Evolutionary conservation across 2,113 vertebrate genomes (phyloP).

Genomic region (Ptilonorhynchus violaceus): DNA sequence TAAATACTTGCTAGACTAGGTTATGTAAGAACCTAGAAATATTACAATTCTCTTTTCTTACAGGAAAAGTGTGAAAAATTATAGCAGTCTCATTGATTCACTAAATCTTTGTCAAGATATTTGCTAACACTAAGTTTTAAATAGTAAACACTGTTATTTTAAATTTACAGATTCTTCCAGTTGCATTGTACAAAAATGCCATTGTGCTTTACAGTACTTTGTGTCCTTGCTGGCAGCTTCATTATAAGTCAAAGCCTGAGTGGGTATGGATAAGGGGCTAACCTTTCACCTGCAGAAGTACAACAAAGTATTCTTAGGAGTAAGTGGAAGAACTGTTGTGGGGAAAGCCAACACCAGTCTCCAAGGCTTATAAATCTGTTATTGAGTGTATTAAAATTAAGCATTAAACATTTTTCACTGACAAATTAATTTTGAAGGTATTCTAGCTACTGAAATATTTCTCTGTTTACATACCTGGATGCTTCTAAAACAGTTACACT

Average conservation of each 20-base stretch:
- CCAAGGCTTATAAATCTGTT: neutral
- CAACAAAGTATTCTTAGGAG: neutral
- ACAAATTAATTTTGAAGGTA: neutral
- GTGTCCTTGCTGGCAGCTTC: neutral
- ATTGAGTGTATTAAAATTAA: neutral
- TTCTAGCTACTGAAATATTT: neutral
- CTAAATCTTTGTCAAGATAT: neutral
- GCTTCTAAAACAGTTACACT: neutral
- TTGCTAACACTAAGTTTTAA: neutral
- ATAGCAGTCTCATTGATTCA: neutral
- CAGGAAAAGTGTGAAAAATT: neutral
- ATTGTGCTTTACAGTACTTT: neutral
- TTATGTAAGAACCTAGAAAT: neutral
- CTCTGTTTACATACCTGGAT: neutral
- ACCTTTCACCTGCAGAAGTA: neutral
- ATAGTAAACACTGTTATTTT: neutral
- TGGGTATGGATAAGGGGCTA: neutral
- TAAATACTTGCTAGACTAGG: neutral
- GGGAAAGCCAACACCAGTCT: neutral
- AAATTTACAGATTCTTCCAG: neutral
- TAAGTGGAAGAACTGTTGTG: neutral
- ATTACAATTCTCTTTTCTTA: neutral
- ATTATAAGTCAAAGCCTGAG: neutral
- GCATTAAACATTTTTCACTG: neutral
- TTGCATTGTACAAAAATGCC: neutral